These are phyloP conservation scores for Carapus acus DNA, from an alignment of 2,797 vertebrate species.

Conservation along the genomic window DNA sequence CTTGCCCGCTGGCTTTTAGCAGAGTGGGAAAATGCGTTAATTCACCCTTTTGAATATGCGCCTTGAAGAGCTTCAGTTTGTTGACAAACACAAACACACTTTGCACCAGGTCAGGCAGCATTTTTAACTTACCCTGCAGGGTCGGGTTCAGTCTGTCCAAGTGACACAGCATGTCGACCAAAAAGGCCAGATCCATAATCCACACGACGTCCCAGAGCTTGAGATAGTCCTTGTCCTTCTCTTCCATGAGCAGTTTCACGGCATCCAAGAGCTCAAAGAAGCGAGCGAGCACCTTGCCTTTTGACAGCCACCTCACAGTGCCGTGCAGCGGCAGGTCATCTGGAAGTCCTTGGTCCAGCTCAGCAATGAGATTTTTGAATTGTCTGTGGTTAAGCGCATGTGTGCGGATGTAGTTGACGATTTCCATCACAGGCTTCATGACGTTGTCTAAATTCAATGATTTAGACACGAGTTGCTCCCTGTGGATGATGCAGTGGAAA, in stretches of 20 bases:
- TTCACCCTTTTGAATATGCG: constrained; percentile 38
- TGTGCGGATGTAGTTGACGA: constrained; percentile 9
- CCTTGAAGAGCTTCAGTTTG: constrained; percentile 43
- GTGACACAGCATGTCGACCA: constrained; percentile 38
- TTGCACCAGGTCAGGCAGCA: too few species aligned
- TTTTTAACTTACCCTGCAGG: constrained; percentile 34
- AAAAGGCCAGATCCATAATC: background rate
- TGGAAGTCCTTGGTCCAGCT: constrained; percentile 21
- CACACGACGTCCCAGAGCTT: constrained; percentile 7
- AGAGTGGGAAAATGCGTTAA: constrained; percentile 38
- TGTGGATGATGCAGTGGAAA: constrained; percentile 24
- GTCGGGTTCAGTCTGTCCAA: constrained; percentile 33
- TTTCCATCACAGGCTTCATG: background rate
- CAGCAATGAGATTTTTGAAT: constrained; percentile 15
- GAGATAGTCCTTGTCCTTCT: background rate
- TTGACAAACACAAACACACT: constrained; percentile 34
- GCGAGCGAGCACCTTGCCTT: constrained; percentile 29
- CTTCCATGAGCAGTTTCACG: background rate
- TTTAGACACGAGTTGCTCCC: constrained; percentile 14
- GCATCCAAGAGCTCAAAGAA: constrained; percentile 22
- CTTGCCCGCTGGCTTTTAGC: constrained; percentile 26
- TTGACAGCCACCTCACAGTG: constrained; percentile 40
- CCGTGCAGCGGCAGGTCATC: constrained; percentile 31
- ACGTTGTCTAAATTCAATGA: constrained; percentile 4
- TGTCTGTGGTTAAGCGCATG: constrained; percentile 8